phyloP scores from a whole-genome alignment of 2,888 invertebrate species.

The Antitype chi region DNA sequence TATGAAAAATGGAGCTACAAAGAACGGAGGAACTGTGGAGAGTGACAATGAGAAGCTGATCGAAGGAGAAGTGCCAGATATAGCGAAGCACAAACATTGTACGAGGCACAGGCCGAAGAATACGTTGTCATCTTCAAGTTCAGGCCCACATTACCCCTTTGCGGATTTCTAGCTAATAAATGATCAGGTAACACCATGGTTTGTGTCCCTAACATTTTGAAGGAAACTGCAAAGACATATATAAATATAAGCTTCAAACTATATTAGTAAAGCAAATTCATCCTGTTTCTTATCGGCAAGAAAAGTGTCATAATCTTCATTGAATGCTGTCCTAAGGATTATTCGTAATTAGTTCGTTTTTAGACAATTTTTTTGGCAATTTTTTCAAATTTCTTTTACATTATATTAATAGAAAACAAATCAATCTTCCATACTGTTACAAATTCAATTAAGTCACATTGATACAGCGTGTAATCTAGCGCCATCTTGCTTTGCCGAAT shows the following conservation, averaged over 20 bases:
- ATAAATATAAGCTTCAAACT: background rate
- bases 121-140: conserved; percentile 85
- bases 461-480: conserved; percentile 73
- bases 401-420: conserved; percentile 11
- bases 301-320: background rate
- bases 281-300: background rate
- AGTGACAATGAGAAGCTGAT: conserved; percentile 88
- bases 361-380: accelerated
- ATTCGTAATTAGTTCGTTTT: background rate
- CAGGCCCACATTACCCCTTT: conserved; percentile 85
- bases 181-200: background rate
- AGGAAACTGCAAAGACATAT: background rate
- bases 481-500: conserved; percentile 80
- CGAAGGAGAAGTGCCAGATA: conserved; percentile 80
- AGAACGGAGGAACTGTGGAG: conserved; percentile 83
- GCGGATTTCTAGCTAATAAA: background rate
- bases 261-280: background rate
- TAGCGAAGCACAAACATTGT: conserved; percentile 81
- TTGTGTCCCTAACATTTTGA: background rate
- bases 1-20: conserved; percentile 78
- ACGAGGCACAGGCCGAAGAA: conserved; percentile 83
- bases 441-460: conserved; percentile 68
- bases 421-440: conserved; percentile 18
- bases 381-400: background rate
- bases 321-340: background rate